Evolutionary conservation across 2,113 vertebrate species (phyloP).

Genomic region (Ictalurus furcatus): DNA sequence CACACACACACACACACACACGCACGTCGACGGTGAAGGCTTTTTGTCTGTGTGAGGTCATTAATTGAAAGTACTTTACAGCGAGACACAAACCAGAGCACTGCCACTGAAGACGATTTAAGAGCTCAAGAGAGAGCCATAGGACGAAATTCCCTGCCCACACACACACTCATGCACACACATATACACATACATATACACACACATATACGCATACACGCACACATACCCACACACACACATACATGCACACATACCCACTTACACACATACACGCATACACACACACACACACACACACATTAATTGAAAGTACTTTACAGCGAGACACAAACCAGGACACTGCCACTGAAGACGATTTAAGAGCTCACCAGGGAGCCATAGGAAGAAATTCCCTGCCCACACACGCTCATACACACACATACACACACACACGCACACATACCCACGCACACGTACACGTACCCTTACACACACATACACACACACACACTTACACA

Average conservation of each 20-base stretch:
- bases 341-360: conserved; percentile 30
- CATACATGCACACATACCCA: too few species aligned
- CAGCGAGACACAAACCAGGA: conserved; percentile 23
- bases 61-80: conserved; percentile 36
- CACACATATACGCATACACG: too few species aligned
- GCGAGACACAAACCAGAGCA: conserved; percentile 25
- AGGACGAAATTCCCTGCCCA: not conserved
- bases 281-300: not conserved
- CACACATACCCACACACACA: too few species aligned
- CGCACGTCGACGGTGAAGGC: not conserved
- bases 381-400: not conserved
- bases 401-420: conserved; percentile 1
- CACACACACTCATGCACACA: conserved; percentile 2
- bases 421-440: not conserved
- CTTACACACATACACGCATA: not conserved
- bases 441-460: too few species aligned
- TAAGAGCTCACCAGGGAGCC: conserved; percentile 32
- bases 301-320: conserved; percentile 37
- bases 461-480: too few species aligned
- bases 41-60: not conserved
- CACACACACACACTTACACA: not conserved
- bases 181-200: too few species aligned
- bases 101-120: conserved; percentile 34
- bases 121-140: conserved; percentile 29
- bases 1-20: not conserved